Evolutionary conservation across 2,888 invertebrate species (phyloP).

Genomic region (Eupithecia insigniata): DNA sequence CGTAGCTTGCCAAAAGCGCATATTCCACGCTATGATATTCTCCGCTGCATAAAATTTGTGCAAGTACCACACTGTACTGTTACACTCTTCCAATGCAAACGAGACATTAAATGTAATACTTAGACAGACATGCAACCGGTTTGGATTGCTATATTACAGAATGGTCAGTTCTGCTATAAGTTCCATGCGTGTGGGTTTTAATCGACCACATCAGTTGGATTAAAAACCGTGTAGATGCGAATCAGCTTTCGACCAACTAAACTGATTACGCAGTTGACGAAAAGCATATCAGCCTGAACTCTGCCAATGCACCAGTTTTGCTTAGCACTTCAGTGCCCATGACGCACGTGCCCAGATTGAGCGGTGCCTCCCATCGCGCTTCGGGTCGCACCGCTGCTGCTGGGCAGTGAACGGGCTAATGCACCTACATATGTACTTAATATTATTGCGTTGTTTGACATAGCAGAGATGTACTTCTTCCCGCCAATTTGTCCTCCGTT

Average conservation of each 20-base stretch:
- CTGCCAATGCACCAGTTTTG: neutral
- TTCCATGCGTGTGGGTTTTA: neutral
- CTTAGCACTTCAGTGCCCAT: neutral
- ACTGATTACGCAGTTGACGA: neutral
- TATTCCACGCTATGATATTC: neutral
- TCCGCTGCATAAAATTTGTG: neutral
- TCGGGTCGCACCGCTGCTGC: neutral
- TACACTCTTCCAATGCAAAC: neutral
- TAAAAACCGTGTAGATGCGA: neutral
- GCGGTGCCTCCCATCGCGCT: neutral
- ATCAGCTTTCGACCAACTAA: neutral
- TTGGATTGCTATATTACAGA: neutral
- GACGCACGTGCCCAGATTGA: neutral
- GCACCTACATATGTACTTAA: neutral
- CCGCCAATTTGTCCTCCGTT: neutral
- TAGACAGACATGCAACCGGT: neutral
- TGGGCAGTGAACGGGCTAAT: neutral
- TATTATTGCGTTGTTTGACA: neutral
- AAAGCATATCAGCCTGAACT: neutral
- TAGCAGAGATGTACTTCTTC: neutral
- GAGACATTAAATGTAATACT: neutral
- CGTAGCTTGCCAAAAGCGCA: neutral
- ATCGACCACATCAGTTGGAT: neutral
- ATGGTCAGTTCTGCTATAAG: slow-evolving; percentile 2
- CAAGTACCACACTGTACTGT: neutral